A percentile compares a stretch with the other conserved stretches of the same genome.
phyloP scores from a whole-genome alignment of 2,797 vertebrate species.

The Salarias fasciatus region DNA sequence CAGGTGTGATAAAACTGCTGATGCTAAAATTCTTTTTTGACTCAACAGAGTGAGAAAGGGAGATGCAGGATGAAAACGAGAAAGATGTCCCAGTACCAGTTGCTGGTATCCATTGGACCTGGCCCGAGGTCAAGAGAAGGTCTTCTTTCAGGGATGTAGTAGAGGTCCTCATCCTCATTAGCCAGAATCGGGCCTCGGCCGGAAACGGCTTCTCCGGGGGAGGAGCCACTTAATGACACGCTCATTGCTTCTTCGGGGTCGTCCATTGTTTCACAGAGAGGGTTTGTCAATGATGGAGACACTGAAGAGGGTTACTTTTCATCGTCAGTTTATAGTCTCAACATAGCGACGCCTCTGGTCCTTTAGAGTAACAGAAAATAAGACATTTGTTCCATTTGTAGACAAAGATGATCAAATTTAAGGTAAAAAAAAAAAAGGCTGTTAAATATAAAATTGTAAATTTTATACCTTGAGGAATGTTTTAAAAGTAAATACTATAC shows the following conservation, averaged over 20 bases:
- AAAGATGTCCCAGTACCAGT: constrained; percentile 40
- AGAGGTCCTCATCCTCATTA: constrained; percentile 42
- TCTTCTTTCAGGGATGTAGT: constrained; percentile 70
- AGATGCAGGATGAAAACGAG: too few species aligned
- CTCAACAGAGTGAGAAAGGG: too few species aligned
- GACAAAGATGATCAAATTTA: too few species aligned
- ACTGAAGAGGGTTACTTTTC: background rate
- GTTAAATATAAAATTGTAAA: too few species aligned
- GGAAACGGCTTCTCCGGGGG: constrained; percentile 66
- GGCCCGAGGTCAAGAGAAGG: constrained; percentile 66
- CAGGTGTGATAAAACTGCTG: too few species aligned
- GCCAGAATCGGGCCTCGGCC: constrained; percentile 32
- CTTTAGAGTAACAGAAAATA: constrained; percentile 20
- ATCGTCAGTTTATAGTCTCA: background rate
- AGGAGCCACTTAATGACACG: constrained; percentile 32
- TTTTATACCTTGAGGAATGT: too few species aligned
- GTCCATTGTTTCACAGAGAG: constrained; percentile 39
- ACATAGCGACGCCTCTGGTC: background rate
- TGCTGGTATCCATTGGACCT: constrained; percentile 53
- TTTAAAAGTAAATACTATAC: too few species aligned
- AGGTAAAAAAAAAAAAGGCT: too few species aligned
- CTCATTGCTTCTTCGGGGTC: constrained; percentile 2
- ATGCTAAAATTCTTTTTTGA: too few species aligned
- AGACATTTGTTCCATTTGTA: too few species aligned
- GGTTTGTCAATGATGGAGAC: background rate